Evolutionary conservation across 2,113 vertebrate species (phyloP).

Genomic region (Donacobius atricapilla): DNA sequence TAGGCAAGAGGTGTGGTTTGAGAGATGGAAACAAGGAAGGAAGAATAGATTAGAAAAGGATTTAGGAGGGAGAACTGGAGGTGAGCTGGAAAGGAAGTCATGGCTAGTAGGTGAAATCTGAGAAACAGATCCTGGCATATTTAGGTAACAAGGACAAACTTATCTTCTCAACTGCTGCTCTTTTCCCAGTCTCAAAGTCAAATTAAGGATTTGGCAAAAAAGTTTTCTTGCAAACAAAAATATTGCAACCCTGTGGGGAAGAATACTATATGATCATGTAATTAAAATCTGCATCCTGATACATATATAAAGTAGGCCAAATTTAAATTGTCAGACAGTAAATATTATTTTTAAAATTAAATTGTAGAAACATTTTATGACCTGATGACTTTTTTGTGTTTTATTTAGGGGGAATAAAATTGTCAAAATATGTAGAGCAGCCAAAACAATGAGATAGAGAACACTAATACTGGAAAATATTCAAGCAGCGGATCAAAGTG

Average conservation of each 20-base stretch:
- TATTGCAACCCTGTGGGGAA: neutral
- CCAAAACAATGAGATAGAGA: constrained; percentile 43
- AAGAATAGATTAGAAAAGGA: constrained; percentile 14
- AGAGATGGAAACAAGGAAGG: constrained; percentile 3
- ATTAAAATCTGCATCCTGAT: neutral
- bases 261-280: neutral
- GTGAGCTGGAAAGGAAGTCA: constrained; percentile 12
- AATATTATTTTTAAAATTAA: constrained; percentile 51
- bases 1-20: neutral
- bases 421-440: constrained; percentile 16
- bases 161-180: neutral
- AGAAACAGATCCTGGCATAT: constrained; percentile 15
- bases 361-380: constrained; percentile 47
- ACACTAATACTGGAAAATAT: constrained; percentile 26
- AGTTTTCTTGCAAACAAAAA: neutral
- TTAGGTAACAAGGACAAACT: neutral
- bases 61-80: neutral
- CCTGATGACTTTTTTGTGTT: constrained; percentile 33
- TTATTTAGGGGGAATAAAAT: constrained; percentile 2
- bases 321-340: constrained; percentile 23
- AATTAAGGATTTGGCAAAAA: neutral
- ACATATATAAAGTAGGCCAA: neutral
- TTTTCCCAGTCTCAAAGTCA: constrained; percentile 25
- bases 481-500: neutral
- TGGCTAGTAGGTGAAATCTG: neutral